Evolutionary conservation across 2,113 vertebrate species (phyloP).

Genomic region (Scopus umbretta): DNA sequence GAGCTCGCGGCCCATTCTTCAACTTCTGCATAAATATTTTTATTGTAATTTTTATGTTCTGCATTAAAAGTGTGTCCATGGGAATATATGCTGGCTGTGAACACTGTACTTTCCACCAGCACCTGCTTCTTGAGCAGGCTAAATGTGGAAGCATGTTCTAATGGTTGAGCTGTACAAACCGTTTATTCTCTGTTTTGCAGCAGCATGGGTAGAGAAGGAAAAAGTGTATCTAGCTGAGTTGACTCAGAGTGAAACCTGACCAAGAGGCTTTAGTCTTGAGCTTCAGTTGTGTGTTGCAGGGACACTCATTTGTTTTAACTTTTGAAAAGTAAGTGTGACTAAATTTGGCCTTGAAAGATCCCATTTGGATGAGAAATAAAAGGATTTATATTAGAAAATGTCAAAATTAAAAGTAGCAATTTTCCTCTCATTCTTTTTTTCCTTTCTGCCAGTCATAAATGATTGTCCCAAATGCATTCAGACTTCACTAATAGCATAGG

Average conservation of each 20-base stretch:
- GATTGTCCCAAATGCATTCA: not conserved
- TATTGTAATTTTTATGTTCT: not conserved
- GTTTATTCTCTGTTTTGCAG: not conserved
- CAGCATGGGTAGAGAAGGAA: not conserved
- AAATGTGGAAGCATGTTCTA: not conserved
- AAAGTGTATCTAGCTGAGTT: not conserved
- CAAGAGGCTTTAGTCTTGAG: not conserved
- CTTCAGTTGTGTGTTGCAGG: not conserved
- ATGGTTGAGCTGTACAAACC: not conserved
- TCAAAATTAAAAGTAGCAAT: not conserved
- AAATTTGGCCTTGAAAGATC: not conserved
- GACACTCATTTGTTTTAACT: not conserved
- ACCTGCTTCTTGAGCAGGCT: not conserved
- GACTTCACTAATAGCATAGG: not conserved
- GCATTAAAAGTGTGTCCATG: not conserved
- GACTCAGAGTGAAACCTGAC: not conserved
- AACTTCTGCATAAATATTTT: constrained; percentile 23
- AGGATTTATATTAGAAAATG: not conserved
- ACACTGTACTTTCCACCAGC: not conserved
- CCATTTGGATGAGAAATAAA: not conserved
- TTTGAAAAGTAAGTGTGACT: not conserved
- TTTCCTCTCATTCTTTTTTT: not conserved
- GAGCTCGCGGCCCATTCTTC: not conserved
- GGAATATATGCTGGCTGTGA: not conserved
- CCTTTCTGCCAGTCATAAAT: not conserved